Conservation (phyloP, 2,888 invertebrate genomes). For the Drosophila rubida region DNA sequence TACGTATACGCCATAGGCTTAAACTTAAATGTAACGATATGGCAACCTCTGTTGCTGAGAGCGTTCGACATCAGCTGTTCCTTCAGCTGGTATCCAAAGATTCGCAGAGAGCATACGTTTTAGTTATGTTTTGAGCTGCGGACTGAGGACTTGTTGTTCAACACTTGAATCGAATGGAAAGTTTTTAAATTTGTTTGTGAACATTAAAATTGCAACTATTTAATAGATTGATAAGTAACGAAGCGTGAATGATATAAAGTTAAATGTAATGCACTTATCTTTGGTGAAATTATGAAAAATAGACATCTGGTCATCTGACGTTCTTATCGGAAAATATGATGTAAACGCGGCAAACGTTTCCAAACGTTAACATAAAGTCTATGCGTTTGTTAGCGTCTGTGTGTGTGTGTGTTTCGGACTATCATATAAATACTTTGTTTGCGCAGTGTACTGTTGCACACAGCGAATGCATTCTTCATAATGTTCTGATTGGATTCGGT, state of each 20-base stretch:
- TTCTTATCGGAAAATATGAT: conserved; percentile 6
- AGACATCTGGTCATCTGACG: background rate
- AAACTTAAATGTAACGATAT: background rate
- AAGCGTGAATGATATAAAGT: background rate
- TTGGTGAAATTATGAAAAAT: conserved; percentile 27
- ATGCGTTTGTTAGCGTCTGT: background rate
- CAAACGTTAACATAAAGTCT: conserved; percentile 28
- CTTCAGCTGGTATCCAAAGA: conserved; percentile 36
- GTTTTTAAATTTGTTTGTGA: conserved; percentile 25
- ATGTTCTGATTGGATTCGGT: background rate
- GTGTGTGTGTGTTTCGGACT: background rate
- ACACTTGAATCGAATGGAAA: conserved; percentile 34
- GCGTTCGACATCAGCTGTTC: conserved; percentile 40
- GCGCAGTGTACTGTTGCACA: background rate
- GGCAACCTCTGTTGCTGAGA: conserved; percentile 26
- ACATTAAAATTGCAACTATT: background rate
- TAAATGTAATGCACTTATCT: conserved; percentile 1
- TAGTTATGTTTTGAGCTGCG: conserved; percentile 49
- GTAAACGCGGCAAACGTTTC: conserved; percentile 35
- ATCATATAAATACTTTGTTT: background rate
- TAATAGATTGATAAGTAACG: conserved; percentile 9
- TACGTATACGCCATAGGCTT: background rate
- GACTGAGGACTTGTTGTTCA: conserved; percentile 1
- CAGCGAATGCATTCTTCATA: background rate
- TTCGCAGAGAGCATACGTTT: conserved; percentile 22